Percentiles rank a stretch among this genome's conserved stretches.
Evolutionary conservation across 2,113 vertebrate genomes (phyloP).

Genomic region (Promerops cafer): DNA sequence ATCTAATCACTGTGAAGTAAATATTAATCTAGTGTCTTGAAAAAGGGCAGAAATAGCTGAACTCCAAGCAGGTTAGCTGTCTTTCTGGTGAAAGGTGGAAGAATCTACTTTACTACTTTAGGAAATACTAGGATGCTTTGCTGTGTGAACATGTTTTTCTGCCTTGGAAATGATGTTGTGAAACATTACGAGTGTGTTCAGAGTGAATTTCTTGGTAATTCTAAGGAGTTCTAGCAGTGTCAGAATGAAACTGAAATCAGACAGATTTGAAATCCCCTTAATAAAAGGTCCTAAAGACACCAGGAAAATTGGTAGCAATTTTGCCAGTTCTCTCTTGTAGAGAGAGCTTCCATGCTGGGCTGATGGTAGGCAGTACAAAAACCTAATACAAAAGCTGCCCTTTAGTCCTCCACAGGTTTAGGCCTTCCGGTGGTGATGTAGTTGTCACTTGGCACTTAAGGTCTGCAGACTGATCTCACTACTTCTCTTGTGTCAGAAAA

Average conservation of each 20-base stretch:
- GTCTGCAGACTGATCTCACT: background rate
- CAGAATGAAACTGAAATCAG: background rate
- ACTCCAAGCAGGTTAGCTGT: background rate
- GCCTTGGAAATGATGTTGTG: background rate
- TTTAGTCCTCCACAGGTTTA: background rate
- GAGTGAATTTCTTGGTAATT: background rate
- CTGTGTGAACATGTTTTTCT: background rate
- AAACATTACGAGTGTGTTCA: background rate
- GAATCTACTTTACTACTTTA: background rate
- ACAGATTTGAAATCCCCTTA: background rate
- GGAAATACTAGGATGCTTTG: background rate
- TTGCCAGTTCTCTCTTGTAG: background rate
- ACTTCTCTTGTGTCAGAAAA: background rate
- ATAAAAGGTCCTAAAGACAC: background rate
- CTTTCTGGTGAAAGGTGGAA: background rate
- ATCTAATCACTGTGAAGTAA: background rate
- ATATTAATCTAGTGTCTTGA: background rate
- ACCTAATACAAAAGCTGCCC: background rate
- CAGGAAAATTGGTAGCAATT: background rate
- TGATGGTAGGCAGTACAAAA: background rate
- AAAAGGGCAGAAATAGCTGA: background rate
- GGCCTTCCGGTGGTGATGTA: background rate
- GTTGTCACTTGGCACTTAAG: background rate
- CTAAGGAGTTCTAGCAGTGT: background rate
- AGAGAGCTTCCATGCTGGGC: background rate